phyloP scores from a whole-genome alignment of 2,888 invertebrate genomes.

The Tenthredo notha region DNA sequence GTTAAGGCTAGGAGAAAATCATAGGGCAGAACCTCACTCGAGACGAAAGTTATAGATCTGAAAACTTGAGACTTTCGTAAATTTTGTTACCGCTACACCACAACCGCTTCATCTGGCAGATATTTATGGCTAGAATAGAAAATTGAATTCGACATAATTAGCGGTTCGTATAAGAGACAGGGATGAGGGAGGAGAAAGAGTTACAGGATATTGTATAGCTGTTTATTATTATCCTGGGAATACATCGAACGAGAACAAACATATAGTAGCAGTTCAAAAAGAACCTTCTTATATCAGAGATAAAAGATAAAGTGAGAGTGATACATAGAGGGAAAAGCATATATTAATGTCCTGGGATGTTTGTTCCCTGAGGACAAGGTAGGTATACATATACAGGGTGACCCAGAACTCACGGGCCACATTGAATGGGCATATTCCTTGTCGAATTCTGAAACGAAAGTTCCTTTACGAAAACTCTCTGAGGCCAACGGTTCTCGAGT shows the following conservation, averaged over 20 bases:
- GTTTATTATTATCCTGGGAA: neutral
- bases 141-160: neutral
- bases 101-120: neutral
- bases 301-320: neutral
- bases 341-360: slow-evolving; percentile 33
- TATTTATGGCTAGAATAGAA: neutral
- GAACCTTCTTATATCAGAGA: neutral
- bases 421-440: no score
- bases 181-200: neutral
- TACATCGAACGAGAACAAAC: neutral
- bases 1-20: slow-evolving; percentile 1
- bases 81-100: neutral
- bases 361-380: neutral
- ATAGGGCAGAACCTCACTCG: slow-evolving; percentile 4
- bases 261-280: neutral
- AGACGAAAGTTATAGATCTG: neutral
- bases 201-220: neutral
- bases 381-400: no score
- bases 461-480: no score
- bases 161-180: neutral
- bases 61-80: neutral
- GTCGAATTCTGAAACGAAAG: no score
- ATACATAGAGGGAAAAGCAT: neutral
- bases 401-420: no score
- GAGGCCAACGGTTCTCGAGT: no score